Evolutionary conservation across 2,797 vertebrate species (phyloP), one percentile per base, ranked within the genome.

Genomic region (Peromyscus melanophrys): DNA sequence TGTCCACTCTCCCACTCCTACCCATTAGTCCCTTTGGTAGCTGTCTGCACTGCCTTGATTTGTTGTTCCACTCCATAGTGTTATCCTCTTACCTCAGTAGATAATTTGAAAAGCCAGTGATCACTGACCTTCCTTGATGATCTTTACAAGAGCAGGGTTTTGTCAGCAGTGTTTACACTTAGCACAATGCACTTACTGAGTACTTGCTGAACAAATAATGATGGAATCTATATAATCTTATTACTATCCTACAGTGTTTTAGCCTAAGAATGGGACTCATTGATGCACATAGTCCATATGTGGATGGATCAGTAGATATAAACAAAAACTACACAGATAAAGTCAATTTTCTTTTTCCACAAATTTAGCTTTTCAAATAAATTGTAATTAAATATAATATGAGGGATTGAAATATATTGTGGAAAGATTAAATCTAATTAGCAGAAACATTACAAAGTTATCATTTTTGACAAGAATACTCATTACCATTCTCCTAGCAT

Each of bases 261-360:
- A 76, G 13, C 19, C 55, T 78, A 89, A 94, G 46, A 84, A 59
- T 61, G 17, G 31, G 63, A 92, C 57, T 34, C 49, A 80, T 37
- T 71, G 3, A 40, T 55, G 71, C 3, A 13, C 37, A 49, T 34
- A 27, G 65, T 25, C 7, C 12, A 29, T 65, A 25, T 14, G 6
- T 61, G 31, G 37, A 27, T 43, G 14, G 7, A 12, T 34, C n/a
- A 27, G 31, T 59, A 61, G 25, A 49, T 73, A 73, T 63, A 25
- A 69, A 40, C 40, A 89, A 43, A 88, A 92, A 59, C 37, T 52
- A 91, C 8, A 34, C 40, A 80, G 31, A 27, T 43, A 3, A 57
- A 96, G 83, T 43, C 57, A 71, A 75, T 85, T 82, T 89, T 88
- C 19, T 81, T 84, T 89, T 78, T 34, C 34, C 25, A 69, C 46